phyloP scores from a whole-genome alignment of 2,797 vertebrate genomes.

The Sphaeramia orbicularis region DNA sequence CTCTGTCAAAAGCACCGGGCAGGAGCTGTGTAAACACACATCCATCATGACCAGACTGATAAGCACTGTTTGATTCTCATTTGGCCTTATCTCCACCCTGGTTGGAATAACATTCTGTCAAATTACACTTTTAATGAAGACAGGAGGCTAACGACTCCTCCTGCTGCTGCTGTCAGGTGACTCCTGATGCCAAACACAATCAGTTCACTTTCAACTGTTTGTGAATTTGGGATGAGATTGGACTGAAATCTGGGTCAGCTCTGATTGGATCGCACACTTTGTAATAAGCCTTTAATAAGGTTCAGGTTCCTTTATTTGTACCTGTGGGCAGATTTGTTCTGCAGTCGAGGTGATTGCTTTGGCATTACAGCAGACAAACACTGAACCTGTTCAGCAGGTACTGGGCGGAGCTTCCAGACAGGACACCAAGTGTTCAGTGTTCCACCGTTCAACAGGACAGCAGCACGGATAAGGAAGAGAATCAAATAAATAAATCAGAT shows the following conservation, averaged over 20 bases:
- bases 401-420: no score
- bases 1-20: constrained; percentile 1
- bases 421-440: no score
- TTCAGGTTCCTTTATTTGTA: no score
- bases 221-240: constrained; percentile 53
- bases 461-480: no score
- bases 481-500: no score
- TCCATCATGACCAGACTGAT: constrained; percentile 24
- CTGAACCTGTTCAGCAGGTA: no score
- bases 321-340: no score
- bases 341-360: no score
- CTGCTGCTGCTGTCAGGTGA: constrained; percentile 23
- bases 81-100: constrained; percentile 17
- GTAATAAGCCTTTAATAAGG: background rate
- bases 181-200: constrained; percentile 37
- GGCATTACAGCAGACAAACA: no score
- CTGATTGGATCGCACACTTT: constrained; percentile 24
- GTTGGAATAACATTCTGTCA: constrained; percentile 54
- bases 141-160: constrained; percentile 36
- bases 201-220: constrained; percentile 53
- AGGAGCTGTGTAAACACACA: constrained; percentile 10
- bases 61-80: constrained; percentile 45
- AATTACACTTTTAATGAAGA: constrained; percentile 43
- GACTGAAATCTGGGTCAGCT: constrained; percentile 41
- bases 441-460: no score